Base-by-base conservation (phyloP, 2,797 vertebrate species). In the Arrhamphus sclerolepis region DNA sequence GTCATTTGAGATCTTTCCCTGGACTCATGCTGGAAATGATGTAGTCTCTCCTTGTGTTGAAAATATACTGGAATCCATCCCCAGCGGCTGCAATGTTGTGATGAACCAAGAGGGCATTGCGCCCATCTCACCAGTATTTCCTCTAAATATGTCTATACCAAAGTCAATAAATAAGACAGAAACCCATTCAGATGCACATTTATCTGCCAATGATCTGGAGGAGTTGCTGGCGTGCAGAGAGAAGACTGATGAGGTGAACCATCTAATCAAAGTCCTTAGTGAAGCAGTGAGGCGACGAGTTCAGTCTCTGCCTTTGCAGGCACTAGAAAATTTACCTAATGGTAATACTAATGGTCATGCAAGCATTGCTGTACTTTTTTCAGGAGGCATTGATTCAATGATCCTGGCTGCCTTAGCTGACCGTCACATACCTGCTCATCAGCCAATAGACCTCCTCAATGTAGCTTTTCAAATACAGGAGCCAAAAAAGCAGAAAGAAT, bases 351-450 rank as follows among this genome's bases (percentile, higher is more conserved):
- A 51, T 1, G 47, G 76, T 21, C 74, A 70, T 39, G 94, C 95
- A 2, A 70, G 75, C 0, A 22, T 98, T 7, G 96, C 95, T 0
- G 59, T 99, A 42, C 94, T 99, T 1, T 99, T 98, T 77, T 99
- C 98, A 44, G 97, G 98, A 47, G 97, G 97, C 1, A 73, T 98
- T 20, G 98, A 99, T 78, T 99, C 96, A 0, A 96, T 98, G 92
- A 88, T 97, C 62, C 81, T 99, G 48, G 95, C 97, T 22, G 83
- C 87, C 2, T 89, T 99, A 65, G 95, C 96, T 46, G 95, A 98
- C 73, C 92, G 62, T 9, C 93, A 98, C 2, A 49, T 96, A 47
- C 95, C 96, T 44, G 14, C 63, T 34, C 89, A 90, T 2, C 92
- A 95, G 70, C 92, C 96, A 1, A 93, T 98, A 56, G 98, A 99